Conservation (phyloP, 2,888 invertebrate genomes). For the Rosalia funebris region DNA sequence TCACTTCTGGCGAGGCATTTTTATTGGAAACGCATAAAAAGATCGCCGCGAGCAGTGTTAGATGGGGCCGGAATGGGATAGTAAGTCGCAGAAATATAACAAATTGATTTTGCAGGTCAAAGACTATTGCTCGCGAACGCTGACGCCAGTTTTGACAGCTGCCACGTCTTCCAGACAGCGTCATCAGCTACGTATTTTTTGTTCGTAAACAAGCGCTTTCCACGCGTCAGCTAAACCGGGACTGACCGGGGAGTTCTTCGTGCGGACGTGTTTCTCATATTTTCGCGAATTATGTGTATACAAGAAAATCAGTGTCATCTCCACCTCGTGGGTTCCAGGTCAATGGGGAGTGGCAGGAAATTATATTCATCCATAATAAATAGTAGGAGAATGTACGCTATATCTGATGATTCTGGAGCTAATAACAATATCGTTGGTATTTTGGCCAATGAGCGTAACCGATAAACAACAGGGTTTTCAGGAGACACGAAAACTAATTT, state of each 20-base stretch:
- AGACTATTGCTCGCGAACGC: constrained; percentile 50
- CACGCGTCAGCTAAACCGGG: constrained; percentile 33
- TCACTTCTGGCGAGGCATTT: constrained; percentile 36
- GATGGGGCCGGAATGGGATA: constrained; percentile 36
- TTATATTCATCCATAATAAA: too few relatives aligned
- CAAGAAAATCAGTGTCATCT: too few relatives aligned
- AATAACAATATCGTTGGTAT: too few relatives aligned
- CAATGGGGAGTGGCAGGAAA: too few relatives aligned
- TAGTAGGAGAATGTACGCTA: too few relatives aligned
- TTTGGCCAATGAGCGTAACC: too few relatives aligned
- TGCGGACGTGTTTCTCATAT: background rate
- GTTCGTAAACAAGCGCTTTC: constrained; percentile 37
- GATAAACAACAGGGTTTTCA: too few relatives aligned
- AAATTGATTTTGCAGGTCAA: constrained; percentile 55
- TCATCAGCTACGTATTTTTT: constrained; percentile 43
- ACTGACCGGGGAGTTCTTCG: background rate
- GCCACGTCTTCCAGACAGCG: constrained; percentile 49
- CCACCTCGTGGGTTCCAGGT: too few relatives aligned
- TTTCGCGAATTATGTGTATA: background rate
- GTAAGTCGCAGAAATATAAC: constrained; percentile 46
- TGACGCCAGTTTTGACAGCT: constrained; percentile 57
- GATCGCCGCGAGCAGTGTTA: constrained; percentile 31
- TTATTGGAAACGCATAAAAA: constrained; percentile 39
- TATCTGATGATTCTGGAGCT: too few relatives aligned
- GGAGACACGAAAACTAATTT: too few relatives aligned